Base-by-base conservation (phyloP, 2,888 invertebrate genomes). In the Apodemia mormo region DNA sequence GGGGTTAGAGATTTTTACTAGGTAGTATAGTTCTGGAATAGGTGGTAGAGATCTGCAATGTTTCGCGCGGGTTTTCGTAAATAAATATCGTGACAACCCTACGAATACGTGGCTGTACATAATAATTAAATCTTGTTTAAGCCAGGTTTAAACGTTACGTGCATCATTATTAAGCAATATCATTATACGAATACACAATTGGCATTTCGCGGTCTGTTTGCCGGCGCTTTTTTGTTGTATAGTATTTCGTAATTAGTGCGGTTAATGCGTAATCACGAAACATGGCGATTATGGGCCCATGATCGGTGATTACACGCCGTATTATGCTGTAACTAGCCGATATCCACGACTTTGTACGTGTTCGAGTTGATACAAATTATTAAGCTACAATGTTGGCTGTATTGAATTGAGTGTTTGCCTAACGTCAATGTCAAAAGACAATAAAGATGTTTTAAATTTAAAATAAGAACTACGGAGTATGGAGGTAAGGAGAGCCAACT, bases 171-270 rank as follows among this genome's bases (percentile, higher is more conserved):
- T 49, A 49, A 52, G 61, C 61, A 61, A 33, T 61, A 61, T 49
- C 66, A 66, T 66, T 45, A 52, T 66, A 45, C 14, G 33, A 52
- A 52, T 66, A 52, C 66, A 66, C 66, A 66, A 66, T 66, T 66
- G 45, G 30, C 33, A 52, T 66, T 66, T 66, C 52, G 66, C 66
- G 66, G 45, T 66, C 66, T 66, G 66, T 66, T 66, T 66, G 9
- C 52, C 14, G 40, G 40, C 1, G n/a, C 52, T 66, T 66, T 66
- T 66, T 61, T 61, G 61, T 61, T 61, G 33, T 61, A 58, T 29
- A 61, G 61, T 12, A 33, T 61, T 61, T 61, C 33, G 61, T 61
- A 61, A 61, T 61, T 61, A 61, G 33, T 33, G 61, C 33, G 30
- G 61, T 61, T 61, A 61, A 61, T 61, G 29, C 29, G 56, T 30